These are phyloP conservation scores for Sisyra nigra DNA, from an alignment of 2,888 invertebrate species.

Conservation along the genomic window DNA sequence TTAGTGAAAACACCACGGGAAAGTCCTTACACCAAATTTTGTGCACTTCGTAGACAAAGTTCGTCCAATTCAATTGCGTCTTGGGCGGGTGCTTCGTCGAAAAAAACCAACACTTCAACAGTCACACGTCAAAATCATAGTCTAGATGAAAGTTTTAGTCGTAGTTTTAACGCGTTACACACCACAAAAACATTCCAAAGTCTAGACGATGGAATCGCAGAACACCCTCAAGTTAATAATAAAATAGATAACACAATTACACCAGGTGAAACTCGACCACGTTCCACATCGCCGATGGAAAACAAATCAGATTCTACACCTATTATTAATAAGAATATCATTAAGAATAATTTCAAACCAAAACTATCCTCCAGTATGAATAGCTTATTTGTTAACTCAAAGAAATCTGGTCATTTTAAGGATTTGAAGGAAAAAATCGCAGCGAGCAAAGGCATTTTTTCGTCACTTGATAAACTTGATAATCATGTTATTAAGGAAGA, in stretches of 20 bases:
- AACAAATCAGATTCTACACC: slow-evolving; percentile 23
- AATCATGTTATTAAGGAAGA: slow-evolving; percentile 24
- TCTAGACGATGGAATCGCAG: slow-evolving; percentile 34
- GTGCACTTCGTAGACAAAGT: slow-evolving; percentile 71
- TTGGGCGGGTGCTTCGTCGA: slow-evolving; percentile 25
- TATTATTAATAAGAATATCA: neutral
- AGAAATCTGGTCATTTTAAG: slow-evolving; percentile 32
- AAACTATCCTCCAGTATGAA: slow-evolving; percentile 26
- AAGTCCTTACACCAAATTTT: slow-evolving; percentile 79
- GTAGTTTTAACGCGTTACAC: slow-evolving; percentile 29
- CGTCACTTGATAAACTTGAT: slow-evolving; percentile 41
- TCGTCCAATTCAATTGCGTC: slow-evolving; percentile 60
- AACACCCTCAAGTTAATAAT: slow-evolving; percentile 8
- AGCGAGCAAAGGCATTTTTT: slow-evolving; percentile 33
- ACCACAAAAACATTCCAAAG: slow-evolving; percentile 49
- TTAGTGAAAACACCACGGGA: slow-evolving; percentile 60
- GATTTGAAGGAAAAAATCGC: slow-evolving; percentile 37
- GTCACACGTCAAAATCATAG: slow-evolving; percentile 56
- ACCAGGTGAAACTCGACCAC: slow-evolving; percentile 15
- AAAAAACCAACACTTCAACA: slow-evolving; percentile 14
- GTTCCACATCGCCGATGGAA: slow-evolving; percentile 27
- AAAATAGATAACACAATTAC: slow-evolving; percentile 7
- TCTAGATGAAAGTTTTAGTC: slow-evolving; percentile 50
- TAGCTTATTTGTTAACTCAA: slow-evolving; percentile 24
- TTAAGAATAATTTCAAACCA: slow-evolving; percentile 15